A percentile compares a stretch with the other conserved stretches of the same genome.
Evolutionary conservation across 1,140 invertebrate genomes (phyloP).

Genomic region (Rhopalosiphum maidis): DNA sequence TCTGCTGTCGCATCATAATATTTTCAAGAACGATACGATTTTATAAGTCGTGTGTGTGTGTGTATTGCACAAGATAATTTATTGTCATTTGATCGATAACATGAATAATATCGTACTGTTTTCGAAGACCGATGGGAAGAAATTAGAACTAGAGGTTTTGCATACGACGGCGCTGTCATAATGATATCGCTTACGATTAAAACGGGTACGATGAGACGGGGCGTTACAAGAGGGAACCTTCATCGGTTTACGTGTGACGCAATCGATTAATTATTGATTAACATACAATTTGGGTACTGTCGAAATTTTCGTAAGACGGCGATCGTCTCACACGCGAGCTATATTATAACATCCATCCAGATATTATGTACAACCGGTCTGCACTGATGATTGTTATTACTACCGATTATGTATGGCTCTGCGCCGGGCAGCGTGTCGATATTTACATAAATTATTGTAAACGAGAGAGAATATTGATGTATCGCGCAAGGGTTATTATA

Average conservation of each 20-base stretch:
- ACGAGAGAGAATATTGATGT: not conserved
- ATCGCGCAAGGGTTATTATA: not conserved
- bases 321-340: not conserved
- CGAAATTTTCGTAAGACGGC: not conserved
- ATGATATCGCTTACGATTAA: not conserved
- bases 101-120: not conserved
- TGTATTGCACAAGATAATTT: not conserved
- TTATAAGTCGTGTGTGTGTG: not conserved
- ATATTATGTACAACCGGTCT: conserved; percentile 10
- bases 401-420: not conserved
- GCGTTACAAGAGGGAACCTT: not conserved
- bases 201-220: not conserved
- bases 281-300: not conserved
- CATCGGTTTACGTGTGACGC: not conserved
- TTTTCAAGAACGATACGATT: not conserved
- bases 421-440: not conserved
- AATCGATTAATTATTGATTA: not conserved
- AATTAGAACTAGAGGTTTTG: not conserved
- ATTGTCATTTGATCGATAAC: not conserved
- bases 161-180: not conserved
- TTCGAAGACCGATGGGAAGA: not conserved
- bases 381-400: not conserved
- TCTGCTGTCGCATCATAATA: not conserved
- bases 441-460: conserved; percentile 6
- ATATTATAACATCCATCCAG: not conserved